Base-by-base conservation (phyloP, 2,888 invertebrate species). In the Melinopterus prodromus region DNA sequence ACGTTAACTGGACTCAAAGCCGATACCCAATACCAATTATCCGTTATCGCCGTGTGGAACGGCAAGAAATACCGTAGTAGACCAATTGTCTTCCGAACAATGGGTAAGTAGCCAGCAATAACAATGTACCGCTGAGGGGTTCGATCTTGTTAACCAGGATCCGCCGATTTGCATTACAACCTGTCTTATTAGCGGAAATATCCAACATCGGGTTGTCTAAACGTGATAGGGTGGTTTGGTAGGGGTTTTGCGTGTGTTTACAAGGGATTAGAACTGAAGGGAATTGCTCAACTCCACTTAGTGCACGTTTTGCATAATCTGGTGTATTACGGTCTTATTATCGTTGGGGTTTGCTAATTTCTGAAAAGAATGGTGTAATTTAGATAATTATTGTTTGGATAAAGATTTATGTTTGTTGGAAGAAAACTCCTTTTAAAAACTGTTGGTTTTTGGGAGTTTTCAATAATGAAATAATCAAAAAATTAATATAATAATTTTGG, bases 41-140 rank as follows among this genome's bases (percentile, higher is more conserved):
- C 95, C 2, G 96, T 97, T 77, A 95, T 96, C 81, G 96, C 97
- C 79, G 93, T 97, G 82, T 94, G 95, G 91, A 94, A 93, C 85
- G 95, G 96, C 81, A 95, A 93, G 86, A 95, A 95, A 89, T 95
- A 93, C 90, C 92, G 95, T 86, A 96, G 96, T 90, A 93, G 95
- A 88, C 95, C 95, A 86, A 95, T 97, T 90, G 95, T 96, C 92
- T 97, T 97, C 93, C 94, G 95, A 91, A 97, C 97, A 84, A 93
- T 95, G 91, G 95, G 95, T 95, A 89, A 91, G 89, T 84, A 53
- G 53, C 53, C 53, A 53, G 7, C 71, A 71, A 71, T 71, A 71
- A 15, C 16, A 71, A 15, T 6, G 71, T 71, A 12, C 53, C 53
- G 9, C 53, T 6, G 53, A 53, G 1, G 7, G 53, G 3, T 53